Percentiles rank a stretch among this genome's conserved stretches.
Conservation (phyloP, 2,113 vertebrate species). For the Thinocorus orbignyianus region DNA sequence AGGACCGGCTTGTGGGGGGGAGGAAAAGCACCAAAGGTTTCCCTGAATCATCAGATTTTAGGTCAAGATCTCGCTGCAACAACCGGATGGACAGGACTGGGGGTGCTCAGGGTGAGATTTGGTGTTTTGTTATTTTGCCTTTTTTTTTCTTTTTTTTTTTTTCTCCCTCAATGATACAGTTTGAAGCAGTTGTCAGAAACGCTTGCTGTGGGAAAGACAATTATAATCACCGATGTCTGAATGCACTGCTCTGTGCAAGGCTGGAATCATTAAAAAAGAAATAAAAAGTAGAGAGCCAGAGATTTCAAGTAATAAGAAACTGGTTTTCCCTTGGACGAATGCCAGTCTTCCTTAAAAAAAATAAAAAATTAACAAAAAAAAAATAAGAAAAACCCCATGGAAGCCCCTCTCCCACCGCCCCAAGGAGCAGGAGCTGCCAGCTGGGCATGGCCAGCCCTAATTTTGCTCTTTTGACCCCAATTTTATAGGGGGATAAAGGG, state of each 20-base stretch:
- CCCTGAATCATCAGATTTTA: background rate
- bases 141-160: background rate
- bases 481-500: background rate
- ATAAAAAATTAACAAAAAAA: background rate
- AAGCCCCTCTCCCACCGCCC: background rate
- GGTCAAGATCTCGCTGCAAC: slow-evolving; percentile 27
- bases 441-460: background rate
- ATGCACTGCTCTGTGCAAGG: slow-evolving; percentile 69
- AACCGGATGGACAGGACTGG: slow-evolving; percentile 1
- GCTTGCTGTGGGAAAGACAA: slow-evolving; percentile 80
- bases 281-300: slow-evolving; percentile 79
- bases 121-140: background rate
- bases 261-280: background rate
- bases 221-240: slow-evolving; percentile 80
- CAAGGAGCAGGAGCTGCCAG: background rate
- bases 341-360: background rate
- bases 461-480: background rate
- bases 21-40: background rate
- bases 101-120: background rate
- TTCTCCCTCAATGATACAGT: slow-evolving; percentile 68
- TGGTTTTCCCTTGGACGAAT: background rate
- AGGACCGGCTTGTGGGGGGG: background rate
- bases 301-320: slow-evolving; percentile 68
- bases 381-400: background rate
- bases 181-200: slow-evolving; percentile 83